Conservation (phyloP, 2,888 invertebrate species). For the Eledona agricola region DNA sequence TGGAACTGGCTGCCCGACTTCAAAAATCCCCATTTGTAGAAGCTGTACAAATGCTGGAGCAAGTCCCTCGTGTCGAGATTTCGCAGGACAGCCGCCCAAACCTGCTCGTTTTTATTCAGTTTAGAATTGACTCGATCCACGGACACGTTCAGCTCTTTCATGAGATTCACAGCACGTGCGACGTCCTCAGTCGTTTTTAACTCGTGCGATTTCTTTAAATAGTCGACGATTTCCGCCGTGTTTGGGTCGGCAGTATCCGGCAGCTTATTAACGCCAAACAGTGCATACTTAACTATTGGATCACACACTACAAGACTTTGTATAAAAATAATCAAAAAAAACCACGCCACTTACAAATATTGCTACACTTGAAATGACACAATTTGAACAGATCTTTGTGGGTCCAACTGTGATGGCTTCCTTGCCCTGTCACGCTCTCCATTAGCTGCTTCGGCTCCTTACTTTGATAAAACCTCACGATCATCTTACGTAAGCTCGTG, state of each 20-base stretch:
- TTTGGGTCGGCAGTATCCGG: conserved; percentile 58
- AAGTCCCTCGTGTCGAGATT: conserved; percentile 65
- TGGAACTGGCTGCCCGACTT: conserved; percentile 65
- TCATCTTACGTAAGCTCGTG: conserved; percentile 66
- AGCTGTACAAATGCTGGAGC: conserved; percentile 67
- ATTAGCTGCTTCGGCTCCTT: conserved; percentile 71
- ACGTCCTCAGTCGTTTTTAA: conserved; percentile 63
- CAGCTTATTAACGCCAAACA: conserved; percentile 66
- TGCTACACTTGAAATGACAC: conserved; percentile 67
- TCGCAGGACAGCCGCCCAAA: conserved; percentile 66
- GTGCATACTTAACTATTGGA: conserved; percentile 62
- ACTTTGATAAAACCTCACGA: conserved; percentile 72
- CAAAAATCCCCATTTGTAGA: conserved; percentile 71
- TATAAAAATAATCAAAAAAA: too few relatives aligned
- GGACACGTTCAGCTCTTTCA: conserved; percentile 65
- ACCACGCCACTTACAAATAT: conserved; percentile 60
- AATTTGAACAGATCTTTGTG: conserved; percentile 77
- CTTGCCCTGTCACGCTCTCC: conserved; percentile 70
- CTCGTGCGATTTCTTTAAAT: conserved; percentile 64
- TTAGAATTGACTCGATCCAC: conserved; percentile 76
- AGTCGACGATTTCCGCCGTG: conserved; percentile 60
- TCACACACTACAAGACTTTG: conserved; percentile 54
- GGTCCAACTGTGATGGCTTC: conserved; percentile 72
- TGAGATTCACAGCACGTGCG: conserved; percentile 64
- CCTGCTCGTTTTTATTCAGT: conserved; percentile 71